Evolutionary conservation across 2,888 invertebrate genomes (phyloP), one percentile per base, ranked within the genome.

Genomic region (Drosophila affinis): DNA sequence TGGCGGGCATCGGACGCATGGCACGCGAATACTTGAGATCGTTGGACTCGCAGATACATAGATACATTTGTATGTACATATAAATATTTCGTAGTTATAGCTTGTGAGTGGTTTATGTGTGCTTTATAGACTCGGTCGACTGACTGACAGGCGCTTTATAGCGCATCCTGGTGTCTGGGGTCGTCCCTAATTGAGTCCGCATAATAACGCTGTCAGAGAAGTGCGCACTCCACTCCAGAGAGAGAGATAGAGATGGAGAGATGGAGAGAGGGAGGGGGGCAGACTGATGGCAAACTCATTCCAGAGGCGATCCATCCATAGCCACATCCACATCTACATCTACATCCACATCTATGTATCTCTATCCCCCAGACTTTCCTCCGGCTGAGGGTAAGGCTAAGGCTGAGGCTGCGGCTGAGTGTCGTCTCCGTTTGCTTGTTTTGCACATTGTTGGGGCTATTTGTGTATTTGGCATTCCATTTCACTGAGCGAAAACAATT

Each of bases 381-480:
- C 39, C 56, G 29, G 46, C 18, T 29, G 29, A 46, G 27, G 32
- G 46, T 46, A 17, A 4, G 49, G 48, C 56, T 49, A 67, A 9
- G 32, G 9, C 32, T 29, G 29, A 9, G 27, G 7, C 56, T 46
- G 17, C 10, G 45, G 48, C 49, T 51, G 67, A 59, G 70, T 71
- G 70, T 72, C 72, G 55, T 51, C 49, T 29, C 34, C 59, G 67
- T 64, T 77, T 76, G 82, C 82, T 79, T 79, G 67, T 72, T 75
- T 79, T 85, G 87, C 82, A 78, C 76, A 87, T 81, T 83, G 88
- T 82, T 83, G 75, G 14, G 49, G 64, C 86, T 83, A 79, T 83
- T 83, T 83, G 87, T 53, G 84, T 53, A 70, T 83, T 87, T 77
- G 63, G 87, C 86, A 83, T 83, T 83, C 87, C 83, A 85, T 78